phyloP scores from a whole-genome alignment of 2,797 vertebrate genomes.

The Smutsia temminckii region DNA sequence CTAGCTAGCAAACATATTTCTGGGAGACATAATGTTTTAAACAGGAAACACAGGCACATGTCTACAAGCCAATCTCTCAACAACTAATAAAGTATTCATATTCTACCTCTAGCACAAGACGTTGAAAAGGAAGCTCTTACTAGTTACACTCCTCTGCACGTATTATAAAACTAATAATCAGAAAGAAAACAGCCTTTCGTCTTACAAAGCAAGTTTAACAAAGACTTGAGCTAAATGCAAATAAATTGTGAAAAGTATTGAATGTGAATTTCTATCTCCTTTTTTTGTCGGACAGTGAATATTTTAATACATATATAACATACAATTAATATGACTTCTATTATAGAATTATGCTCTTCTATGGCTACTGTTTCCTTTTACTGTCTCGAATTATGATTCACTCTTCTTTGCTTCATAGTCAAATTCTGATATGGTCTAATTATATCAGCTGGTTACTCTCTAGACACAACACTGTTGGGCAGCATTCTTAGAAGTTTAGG shows the following conservation, averaged over 20 bases:
- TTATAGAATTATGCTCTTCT: neutral
- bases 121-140: conserved; percentile 64
- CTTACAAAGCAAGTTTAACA: neutral
- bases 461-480: neutral
- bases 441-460: neutral
- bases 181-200: neutral
- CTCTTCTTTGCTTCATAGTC: neutral
- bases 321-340: neutral
- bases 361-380: neutral
- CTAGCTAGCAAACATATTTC: conserved; percentile 76
- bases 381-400: neutral
- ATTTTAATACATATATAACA: neutral
- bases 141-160: neutral
- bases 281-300: neutral
- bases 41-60: conserved; percentile 69
- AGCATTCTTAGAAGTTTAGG: neutral
- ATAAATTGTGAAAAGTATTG: neutral
- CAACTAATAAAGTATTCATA: conserved; percentile 76
- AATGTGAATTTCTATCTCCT: neutral
- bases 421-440: neutral
- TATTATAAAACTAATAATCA: neutral
- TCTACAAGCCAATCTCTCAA: conserved; percentile 69
- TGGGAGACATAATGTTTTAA: conserved; percentile 70
- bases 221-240: neutral
- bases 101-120: conserved; percentile 34